phyloP scores from a whole-genome alignment of 2,113 vertebrate genomes.

The Callipepla squamata region DNA sequence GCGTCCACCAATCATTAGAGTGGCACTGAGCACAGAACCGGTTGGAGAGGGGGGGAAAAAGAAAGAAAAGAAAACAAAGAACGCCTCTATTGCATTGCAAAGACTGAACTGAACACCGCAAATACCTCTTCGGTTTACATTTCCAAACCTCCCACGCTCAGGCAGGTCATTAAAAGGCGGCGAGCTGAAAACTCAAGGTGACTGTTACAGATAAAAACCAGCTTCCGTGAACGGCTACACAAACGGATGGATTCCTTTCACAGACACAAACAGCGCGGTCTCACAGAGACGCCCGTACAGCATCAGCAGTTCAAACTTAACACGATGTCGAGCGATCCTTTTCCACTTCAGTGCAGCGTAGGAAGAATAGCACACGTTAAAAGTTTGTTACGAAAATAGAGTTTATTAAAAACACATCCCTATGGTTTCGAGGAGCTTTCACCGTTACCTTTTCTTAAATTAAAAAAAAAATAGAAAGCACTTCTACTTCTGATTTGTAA shows the following conservation, averaged over 20 bases:
- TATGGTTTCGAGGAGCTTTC: constrained; percentile 85
- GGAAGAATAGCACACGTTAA: constrained; percentile 86
- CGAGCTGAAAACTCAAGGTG: constrained; percentile 57
- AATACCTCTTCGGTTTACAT: constrained; percentile 66
- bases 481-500: constrained; percentile 91
- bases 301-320: constrained; percentile 73
- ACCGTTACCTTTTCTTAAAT: constrained; percentile 86
- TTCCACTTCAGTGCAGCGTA: constrained; percentile 76
- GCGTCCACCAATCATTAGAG: constrained; percentile 1
- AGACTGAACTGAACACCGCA: constrained; percentile 56
- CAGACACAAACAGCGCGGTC: constrained; percentile 67
- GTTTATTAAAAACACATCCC: constrained; percentile 99
- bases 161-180: constrained; percentile 64
- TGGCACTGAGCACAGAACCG: constrained; percentile 43
- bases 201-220: constrained; percentile 61
- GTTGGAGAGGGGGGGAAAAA: fast-evolving
- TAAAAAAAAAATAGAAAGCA: constrained; percentile 93
- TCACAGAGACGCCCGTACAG: constrained; percentile 75
- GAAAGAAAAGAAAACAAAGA: not conserved
- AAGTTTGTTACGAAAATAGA: constrained; percentile 99
- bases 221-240: constrained; percentile 64
- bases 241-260: constrained; percentile 59
- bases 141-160: constrained; percentile 57
- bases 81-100: constrained; percentile 49
- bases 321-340: constrained; percentile 72